Evolutionary conservation across 2,113 vertebrate genomes (phyloP).

Genomic region (Engraulis encrasicolus): DNA sequence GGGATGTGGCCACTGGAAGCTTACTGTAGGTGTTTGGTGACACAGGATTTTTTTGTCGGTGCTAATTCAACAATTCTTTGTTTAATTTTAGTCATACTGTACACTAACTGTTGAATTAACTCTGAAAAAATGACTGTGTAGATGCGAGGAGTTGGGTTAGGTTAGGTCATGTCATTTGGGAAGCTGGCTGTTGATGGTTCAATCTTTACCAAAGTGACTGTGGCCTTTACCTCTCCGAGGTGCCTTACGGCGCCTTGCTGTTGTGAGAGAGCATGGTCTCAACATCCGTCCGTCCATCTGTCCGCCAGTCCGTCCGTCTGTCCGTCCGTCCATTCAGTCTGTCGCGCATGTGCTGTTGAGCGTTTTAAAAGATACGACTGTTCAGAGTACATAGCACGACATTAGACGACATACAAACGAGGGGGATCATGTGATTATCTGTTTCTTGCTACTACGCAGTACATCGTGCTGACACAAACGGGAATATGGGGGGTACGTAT

Average conservation of each 20-base stretch:
- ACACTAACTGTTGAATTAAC: too few relatives aligned
- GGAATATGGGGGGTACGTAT: not conserved
- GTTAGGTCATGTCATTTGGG: slow-evolving; percentile 14
- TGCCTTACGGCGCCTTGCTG: not conserved
- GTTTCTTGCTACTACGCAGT: not conserved
- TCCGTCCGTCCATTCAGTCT: not conserved
- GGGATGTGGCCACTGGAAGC: slow-evolving; percentile 11
- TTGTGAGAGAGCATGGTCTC: not conserved
- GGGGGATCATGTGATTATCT: not conserved
- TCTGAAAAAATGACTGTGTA: too few relatives aligned
- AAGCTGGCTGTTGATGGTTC: slow-evolving; percentile 25
- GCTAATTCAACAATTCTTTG: too few relatives aligned
- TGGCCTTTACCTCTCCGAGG: slow-evolving; percentile 26
- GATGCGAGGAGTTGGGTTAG: too few relatives aligned
- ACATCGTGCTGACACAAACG: not conserved
- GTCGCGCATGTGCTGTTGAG: not conserved
- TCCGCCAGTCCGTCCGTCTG: too few relatives aligned
- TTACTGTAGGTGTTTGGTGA: too few relatives aligned
- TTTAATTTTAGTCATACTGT: too few relatives aligned
- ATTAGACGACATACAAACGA: not conserved
- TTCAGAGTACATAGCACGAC: not conserved
- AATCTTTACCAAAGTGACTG: slow-evolving; percentile 51
- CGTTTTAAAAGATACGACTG: not conserved
- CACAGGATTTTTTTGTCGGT: too few relatives aligned
- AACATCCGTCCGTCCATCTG: too few relatives aligned